These are phyloP conservation scores for Proisotoma minuta DNA, from an alignment of 2,888 invertebrate genomes.

Conservation along the genomic window DNA sequence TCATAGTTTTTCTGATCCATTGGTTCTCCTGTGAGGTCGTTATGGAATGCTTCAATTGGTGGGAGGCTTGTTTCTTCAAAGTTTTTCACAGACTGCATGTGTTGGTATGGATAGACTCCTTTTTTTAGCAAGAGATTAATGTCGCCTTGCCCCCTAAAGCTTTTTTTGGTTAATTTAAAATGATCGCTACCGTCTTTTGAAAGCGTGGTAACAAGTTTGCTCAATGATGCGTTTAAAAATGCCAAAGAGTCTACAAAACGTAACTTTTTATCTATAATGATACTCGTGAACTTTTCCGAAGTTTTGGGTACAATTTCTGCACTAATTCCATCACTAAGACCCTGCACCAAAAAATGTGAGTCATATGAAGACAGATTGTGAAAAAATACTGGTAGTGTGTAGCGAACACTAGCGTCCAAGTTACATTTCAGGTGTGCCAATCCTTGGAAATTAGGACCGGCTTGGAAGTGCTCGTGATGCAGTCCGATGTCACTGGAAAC, in stretches of 20 bases:
- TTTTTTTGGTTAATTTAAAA: neutral
- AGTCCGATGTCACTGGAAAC: neutral
- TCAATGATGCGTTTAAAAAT: neutral
- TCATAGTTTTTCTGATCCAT: neutral
- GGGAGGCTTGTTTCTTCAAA: neutral
- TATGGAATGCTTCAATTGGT: neutral
- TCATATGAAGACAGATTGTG: neutral
- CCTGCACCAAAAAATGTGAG: neutral
- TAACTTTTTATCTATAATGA: neutral
- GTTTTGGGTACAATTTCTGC: neutral
- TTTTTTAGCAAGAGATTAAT: neutral
- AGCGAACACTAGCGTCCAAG: neutral
- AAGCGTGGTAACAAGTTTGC: neutral
- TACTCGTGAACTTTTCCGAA: neutral
- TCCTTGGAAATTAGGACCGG: neutral
- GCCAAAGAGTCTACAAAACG: neutral
- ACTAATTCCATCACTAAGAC: neutral
- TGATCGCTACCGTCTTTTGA: neutral
- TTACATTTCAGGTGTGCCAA: neutral
- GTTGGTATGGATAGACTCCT: neutral
- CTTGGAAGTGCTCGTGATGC: neutral
- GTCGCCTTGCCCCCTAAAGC: neutral
- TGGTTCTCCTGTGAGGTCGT: neutral
- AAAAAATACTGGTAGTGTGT: neutral
- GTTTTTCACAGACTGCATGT: neutral